A percentile compares a stretch with the other conserved stretches of the same genome.
These are phyloP conservation scores for Zaprionus nigranus DNA, from an alignment of 1,140 invertebrate species.

Conservation along the genomic window DNA sequence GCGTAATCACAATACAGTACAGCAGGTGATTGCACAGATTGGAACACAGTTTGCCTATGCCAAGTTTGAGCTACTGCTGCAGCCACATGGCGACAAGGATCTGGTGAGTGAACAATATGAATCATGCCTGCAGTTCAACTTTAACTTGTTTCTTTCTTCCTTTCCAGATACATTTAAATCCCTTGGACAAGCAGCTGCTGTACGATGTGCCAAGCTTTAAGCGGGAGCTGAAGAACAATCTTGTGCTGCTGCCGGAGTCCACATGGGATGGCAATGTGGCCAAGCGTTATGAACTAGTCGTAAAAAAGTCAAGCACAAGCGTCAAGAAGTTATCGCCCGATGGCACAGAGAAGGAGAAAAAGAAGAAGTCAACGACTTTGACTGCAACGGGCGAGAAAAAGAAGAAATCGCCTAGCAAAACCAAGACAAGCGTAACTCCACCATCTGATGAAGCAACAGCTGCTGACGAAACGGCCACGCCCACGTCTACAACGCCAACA, in stretches of 20 bases:
- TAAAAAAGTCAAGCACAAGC: conserved; percentile 47
- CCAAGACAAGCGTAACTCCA: conserved; percentile 26
- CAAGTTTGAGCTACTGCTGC: conserved; percentile 85
- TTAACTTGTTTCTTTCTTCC: neutral
- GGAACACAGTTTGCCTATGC: conserved; percentile 85
- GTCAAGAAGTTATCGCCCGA: conserved; percentile 33
- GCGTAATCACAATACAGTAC: conserved; percentile 85
- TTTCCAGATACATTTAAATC: conserved; percentile 71
- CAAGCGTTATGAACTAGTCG: conserved; percentile 69
- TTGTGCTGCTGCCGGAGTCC: conserved; percentile 67
- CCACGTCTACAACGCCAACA: conserved; percentile 16
- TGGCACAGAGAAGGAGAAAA: conserved; percentile 53
- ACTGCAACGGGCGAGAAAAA: conserved; percentile 56
- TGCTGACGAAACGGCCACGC: neutral
- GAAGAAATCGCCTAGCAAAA: conserved; percentile 52
- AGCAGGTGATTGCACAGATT: conserved; percentile 85
- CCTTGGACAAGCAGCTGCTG: conserved; percentile 49
- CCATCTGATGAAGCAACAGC: conserved; percentile 1
- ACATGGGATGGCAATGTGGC: conserved; percentile 71
- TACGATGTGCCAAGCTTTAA: conserved; percentile 73
- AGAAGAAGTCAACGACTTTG: conserved; percentile 32
- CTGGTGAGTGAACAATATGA: conserved; percentile 46
- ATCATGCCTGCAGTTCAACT: neutral
- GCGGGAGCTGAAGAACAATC: conserved; percentile 63
- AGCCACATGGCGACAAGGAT: conserved; percentile 69